A percentile compares a stretch with the other conserved stretches of the same genome.
These are phyloP conservation scores for Geotrupes spiniger DNA, from an alignment of 2,888 invertebrate species.

Conservation along the genomic window DNA sequence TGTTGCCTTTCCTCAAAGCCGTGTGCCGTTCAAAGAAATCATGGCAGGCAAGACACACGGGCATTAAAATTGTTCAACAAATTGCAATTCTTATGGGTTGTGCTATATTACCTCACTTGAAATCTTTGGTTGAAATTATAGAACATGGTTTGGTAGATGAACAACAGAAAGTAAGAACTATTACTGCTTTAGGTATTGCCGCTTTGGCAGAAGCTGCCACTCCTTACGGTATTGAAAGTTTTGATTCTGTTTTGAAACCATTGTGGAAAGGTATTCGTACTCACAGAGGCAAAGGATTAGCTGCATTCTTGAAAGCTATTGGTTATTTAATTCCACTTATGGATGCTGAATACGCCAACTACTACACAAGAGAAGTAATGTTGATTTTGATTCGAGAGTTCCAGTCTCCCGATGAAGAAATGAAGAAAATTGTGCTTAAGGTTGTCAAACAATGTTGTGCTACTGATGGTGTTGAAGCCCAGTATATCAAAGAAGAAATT, in stretches of 20 bases:
- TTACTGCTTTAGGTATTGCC: constrained; percentile 96
- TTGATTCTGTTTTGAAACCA: constrained; percentile 98
- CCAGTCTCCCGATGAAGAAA: constrained; percentile 99
- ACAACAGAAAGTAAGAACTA: constrained; percentile 98
- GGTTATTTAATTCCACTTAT: constrained; percentile 98
- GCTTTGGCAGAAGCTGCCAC: constrained; percentile 99
- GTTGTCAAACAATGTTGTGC: constrained; percentile 99
- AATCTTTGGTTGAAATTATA: constrained; percentile 97
- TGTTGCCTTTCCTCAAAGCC: constrained; percentile 96
- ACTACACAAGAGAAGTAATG: constrained; percentile 99
- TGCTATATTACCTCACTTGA: constrained; percentile 96
- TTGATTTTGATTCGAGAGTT: constrained; percentile 98
- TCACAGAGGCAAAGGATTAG: constrained; percentile 87
- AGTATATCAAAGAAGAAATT: constrained; percentile 99
- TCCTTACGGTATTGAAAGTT: constrained; percentile 99
- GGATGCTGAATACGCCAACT: constrained; percentile 99
- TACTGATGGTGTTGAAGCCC: constrained; percentile 98
- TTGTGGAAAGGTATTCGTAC: constrained; percentile 98
- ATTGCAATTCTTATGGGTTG: constrained; percentile 99
- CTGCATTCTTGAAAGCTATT: constrained; percentile 99
- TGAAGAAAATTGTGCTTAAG: constrained; percentile 99
- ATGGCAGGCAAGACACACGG: constrained; percentile 98
- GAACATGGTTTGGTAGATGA: constrained; percentile 98
- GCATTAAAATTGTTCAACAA: constrained; percentile 99
- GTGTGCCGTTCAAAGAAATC: constrained; percentile 99